Evolutionary conservation across 1,140 invertebrate species (phyloP).

Genomic region (Streblospio benedicti): DNA sequence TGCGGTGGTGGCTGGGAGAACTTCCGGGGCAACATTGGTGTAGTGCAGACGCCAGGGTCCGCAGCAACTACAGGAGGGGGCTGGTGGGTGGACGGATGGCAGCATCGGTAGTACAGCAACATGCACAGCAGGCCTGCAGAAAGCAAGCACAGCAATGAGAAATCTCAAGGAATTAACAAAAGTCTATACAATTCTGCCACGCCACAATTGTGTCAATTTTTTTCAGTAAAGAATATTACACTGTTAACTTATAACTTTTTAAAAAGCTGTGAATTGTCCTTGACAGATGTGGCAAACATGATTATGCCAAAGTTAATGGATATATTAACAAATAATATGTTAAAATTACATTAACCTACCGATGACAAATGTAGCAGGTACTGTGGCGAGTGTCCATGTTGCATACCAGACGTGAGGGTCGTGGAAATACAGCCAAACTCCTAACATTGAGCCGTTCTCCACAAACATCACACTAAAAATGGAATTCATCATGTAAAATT

Average conservation of each 20-base stretch:
- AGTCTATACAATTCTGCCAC: too few relatives aligned
- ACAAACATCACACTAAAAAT: too few relatives aligned
- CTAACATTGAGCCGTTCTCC: too few relatives aligned
- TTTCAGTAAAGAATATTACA: neutral
- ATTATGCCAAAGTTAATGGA: neutral
- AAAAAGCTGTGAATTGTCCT: neutral
- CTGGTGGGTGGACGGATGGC: slow-evolving; percentile 25
- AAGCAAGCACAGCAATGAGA: slow-evolving; percentile 7
- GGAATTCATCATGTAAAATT: too few relatives aligned
- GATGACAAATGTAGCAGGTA: too few relatives aligned
- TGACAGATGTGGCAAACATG: neutral
- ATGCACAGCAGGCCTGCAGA: slow-evolving; percentile 29
- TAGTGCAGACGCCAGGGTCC: too few relatives aligned
- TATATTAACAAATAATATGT: too few relatives aligned
- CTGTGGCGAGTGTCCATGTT: too few relatives aligned
- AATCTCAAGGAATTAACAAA: neutral
- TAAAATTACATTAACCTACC: too few relatives aligned
- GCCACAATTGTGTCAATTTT: neutral
- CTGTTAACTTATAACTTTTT: neutral
- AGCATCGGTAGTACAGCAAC: slow-evolving; percentile 33
- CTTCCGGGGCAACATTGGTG: neutral
- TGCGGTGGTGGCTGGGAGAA: neutral
- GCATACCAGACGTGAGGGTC: too few relatives aligned
- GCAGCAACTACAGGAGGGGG: neutral
- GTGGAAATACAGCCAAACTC: too few relatives aligned